Evolutionary conservation across 2,888 invertebrate species (phyloP), one percentile per base, ranked within the genome.

Genomic region (Parnassius glacialis): DNA sequence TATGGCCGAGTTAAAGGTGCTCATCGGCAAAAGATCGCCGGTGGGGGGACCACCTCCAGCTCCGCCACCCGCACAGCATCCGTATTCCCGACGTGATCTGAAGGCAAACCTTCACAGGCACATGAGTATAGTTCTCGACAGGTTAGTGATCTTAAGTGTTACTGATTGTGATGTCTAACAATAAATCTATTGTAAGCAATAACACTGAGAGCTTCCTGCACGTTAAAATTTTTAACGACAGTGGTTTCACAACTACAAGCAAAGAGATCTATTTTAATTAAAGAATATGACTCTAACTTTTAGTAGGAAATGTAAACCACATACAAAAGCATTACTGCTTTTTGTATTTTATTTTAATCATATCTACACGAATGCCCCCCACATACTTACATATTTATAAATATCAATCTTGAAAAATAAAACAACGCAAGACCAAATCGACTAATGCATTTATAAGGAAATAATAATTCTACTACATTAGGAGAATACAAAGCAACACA

Each of bases 51-150:
- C 78, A 67, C 73, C 74, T 63, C 74, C 75, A 67, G 74, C 73
- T 70, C 74, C 74, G 63, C 76, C 74, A 62, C 72, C 73, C 67
- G 71, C 73, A 67, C 89, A 85, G 62, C 89, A 84, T 64, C 86
- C 84, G 62, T 92, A 92, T 78, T 79, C 90, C 54, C 79, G 92
- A 48, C 79, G 85, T 68, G 92, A 92, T 71, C 86, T 92, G 65
- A 92, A 90, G 76, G 87, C 87, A 62, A 92, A 92, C 74, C 85
- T 92, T 48, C 88, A 92, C 74, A 85, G 86, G 70, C 92, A 92
- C 75, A 92, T 92, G 91, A 90, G 86, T 81, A 92, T 90, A 68
- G 92, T 92, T 68, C 79, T 92, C 68, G 91, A 91, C 90, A 91
- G 91, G 91, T 91, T 81, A 89, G 88, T 61, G 10, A 41, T 41